Conservation (phyloP, 2,113 vertebrate species). For the Orthonyx spaldingii region DNA sequence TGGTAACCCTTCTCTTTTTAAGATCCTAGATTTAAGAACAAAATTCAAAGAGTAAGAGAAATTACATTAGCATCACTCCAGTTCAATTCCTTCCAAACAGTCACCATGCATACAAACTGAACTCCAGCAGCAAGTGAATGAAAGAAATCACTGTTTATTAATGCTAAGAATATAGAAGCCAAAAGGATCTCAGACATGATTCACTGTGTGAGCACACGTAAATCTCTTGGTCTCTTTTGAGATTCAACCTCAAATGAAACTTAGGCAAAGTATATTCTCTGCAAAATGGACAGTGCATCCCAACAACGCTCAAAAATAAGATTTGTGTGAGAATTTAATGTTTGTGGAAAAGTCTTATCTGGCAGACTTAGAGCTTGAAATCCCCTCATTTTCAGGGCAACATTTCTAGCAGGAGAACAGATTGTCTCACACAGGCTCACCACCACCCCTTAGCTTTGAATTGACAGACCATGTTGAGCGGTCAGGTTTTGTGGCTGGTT, state of each 20-base stretch:
- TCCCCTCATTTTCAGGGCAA: not conserved
- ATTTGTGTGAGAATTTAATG: not conserved
- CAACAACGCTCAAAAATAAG: not conserved
- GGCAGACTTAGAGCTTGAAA: not conserved
- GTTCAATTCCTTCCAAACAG: not conserved
- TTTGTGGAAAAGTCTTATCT: not conserved
- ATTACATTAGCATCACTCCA: not conserved
- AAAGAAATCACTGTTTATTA: constrained; percentile 35
- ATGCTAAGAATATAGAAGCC: not conserved
- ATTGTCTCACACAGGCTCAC: not conserved
- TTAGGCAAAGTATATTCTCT: not conserved
- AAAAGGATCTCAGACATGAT: constrained; percentile 9
- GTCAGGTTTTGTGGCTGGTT: not conserved
- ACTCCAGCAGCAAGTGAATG: not conserved
- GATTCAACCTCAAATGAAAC: not conserved
- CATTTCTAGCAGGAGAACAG: not conserved
- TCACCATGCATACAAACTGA: not conserved
- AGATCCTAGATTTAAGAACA: not conserved
- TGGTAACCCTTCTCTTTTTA: not conserved
- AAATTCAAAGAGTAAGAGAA: not conserved
- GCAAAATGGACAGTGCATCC: not conserved
- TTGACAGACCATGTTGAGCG: not conserved
- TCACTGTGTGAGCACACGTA: not conserved
- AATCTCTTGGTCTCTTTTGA: not conserved
- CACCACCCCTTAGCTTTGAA: not conserved